Evolutionary conservation across 1,140 invertebrate species (phyloP), one percentile per base, ranked within the genome.

Genomic region (Steinernema feltiae): DNA sequence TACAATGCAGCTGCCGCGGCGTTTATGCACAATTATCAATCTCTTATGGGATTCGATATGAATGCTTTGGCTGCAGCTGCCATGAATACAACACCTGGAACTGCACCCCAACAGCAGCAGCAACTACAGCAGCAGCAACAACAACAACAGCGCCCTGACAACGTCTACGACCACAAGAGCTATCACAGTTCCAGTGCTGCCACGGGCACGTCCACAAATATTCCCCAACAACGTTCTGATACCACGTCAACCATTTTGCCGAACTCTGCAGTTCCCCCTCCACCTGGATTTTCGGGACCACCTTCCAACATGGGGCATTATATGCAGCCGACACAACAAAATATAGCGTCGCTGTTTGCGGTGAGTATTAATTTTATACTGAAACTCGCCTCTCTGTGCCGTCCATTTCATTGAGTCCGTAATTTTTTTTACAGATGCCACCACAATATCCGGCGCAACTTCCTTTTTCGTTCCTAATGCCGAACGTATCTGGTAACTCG

Each of bases 151-250:
- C 53, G 53, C 24, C 53, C 15, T 27, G 53, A 63, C 24, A 63
- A 63, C 24, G 53, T 63, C 24, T 63, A 63, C 53, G 53, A 63
- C 53, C 53, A 63, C 53, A 63, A 63, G 53, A 27, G 24, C 53
- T 63, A 63, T 27, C 53, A 63, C 24, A 21, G 53, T 3, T 63
- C 53, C 15, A 63, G 24, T 21, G 24, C 12, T 63, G 53, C 15
- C 15, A 21, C 53, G 2, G 53, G 53, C 24, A 27, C 53, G 2
- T 7, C 15, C 15, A 7, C 12, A n/a, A 63, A 63, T 21, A 63
- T 63, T 7, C 3, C 53, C 2, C 53, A 63, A 21, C 15, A n/a
- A 27, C 53, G 53, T 7, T 27, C 53, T 17, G 53, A 63, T 21
- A 46, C 7, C 41, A n/a, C 41, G 7, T 63, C 53, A 3, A 15